Conservation (phyloP, 2,888 invertebrate genomes). For the Octonoba sinensis region DNA sequence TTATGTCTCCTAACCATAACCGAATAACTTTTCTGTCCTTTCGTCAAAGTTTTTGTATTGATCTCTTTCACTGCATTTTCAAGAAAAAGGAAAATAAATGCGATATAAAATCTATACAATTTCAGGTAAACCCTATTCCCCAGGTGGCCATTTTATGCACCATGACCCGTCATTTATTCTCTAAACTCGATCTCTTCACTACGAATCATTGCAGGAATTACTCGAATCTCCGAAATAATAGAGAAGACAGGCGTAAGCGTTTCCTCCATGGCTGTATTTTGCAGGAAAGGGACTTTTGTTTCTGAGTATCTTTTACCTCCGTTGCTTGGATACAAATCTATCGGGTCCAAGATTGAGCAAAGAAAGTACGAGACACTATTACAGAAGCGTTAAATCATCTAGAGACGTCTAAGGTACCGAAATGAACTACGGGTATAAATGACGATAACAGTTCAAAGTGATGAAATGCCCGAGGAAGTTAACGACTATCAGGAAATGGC, state of each 20-base stretch:
- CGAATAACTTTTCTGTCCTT: no score
- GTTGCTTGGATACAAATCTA: constrained; percentile 47
- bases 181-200: constrained; percentile 11
- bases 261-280: constrained; percentile 11
- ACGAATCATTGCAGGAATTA: constrained; percentile 29
- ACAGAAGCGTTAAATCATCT: constrained; percentile 9
- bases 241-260: constrained; percentile 17
- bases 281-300: constrained; percentile 16
- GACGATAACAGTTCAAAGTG: neutral
- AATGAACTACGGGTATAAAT: neutral
- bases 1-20: no score
- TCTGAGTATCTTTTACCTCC: constrained; percentile 25
- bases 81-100: no score
- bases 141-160: constrained; percentile 6
- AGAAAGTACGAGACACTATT: constrained; percentile 1
- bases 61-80: no score
- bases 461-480: constrained; percentile 15
- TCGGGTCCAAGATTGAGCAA: constrained; percentile 18
- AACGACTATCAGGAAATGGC: neutral
- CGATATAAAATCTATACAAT: no score
- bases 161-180: constrained; percentile 37
- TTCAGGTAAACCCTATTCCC: neutral
- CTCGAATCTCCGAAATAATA: constrained; percentile 25
- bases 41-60: no score
- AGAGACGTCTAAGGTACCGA: neutral